phyloP scores from a whole-genome alignment of 2,888 invertebrate genomes.

The Tillus elongatus region DNA sequence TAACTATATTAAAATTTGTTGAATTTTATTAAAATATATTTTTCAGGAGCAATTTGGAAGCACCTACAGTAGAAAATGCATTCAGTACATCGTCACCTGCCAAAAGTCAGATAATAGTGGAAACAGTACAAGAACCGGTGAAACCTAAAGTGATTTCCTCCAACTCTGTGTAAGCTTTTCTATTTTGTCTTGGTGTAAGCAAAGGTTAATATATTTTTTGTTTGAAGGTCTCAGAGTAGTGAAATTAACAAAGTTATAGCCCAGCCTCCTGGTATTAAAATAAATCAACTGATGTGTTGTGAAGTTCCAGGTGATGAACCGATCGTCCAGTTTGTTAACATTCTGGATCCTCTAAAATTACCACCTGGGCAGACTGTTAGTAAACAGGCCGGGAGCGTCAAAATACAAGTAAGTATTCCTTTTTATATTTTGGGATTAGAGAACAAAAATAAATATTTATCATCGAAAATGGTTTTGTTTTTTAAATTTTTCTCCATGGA shows the following conservation, averaged over 20 bases:
- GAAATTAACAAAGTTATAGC: too few species aligned
- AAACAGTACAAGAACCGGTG: slow-evolving; percentile 51
- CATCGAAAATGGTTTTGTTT: too few species aligned
- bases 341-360: slow-evolving; percentile 37
- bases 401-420: slow-evolving; percentile 36
- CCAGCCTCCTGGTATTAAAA: slow-evolving; percentile 36
- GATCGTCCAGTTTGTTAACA: slow-evolving; percentile 37
- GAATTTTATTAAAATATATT: slow-evolving; percentile 2
- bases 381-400: slow-evolving; percentile 32
- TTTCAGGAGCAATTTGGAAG: slow-evolving; percentile 44
- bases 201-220: too few species aligned
- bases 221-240: too few species aligned
- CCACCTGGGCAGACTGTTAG: slow-evolving; percentile 32
- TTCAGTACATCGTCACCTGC: slow-evolving; percentile 70
- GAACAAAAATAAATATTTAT: too few species aligned
- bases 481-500: too few species aligned
- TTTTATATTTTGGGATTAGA: too few species aligned
- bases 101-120: slow-evolving; percentile 73
- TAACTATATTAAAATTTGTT: too few species aligned
- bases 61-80: slow-evolving; percentile 50
- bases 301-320: slow-evolving; percentile 41
- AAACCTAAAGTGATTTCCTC: slow-evolving; percentile 8
- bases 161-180: slow-evolving; percentile 3
- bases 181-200: too few species aligned
- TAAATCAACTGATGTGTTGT: slow-evolving; percentile 39